Evolutionary conservation across 2,888 invertebrate genomes (phyloP), one percentile per base, ranked within the genome.

Genomic region (Venusia cambrica): DNA sequence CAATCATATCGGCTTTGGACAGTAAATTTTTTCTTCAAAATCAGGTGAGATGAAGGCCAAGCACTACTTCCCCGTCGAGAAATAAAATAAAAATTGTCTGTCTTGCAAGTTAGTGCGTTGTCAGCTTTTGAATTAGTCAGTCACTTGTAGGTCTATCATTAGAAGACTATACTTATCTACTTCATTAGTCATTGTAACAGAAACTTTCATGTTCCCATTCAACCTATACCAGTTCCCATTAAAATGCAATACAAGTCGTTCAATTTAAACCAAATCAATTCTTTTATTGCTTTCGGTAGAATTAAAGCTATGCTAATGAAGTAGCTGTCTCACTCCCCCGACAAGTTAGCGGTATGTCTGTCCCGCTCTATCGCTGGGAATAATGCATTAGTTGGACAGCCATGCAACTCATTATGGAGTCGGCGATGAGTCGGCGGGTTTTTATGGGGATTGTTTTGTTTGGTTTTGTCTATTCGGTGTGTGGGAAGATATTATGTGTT

Each of bases 361-460:
- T 58, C 58, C 30, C 53, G 31, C 29, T 48, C 54, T 22, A 38
- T 21, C 38, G 16, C 22, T 43, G 54, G 59, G 58, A 62, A 64
- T 63, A 54, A 61, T 57, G 53, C 45, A 58, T 57, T 53, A 57
- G 47, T 47, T 41, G 38, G 49, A 51, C 48, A 45, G 59, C 51
- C 48, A 51, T 54, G 57, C 57, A 56, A 58, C 53, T 62, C 56
- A 62, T 60, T 61, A 55, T 41, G 46, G 38, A 45, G 34, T 62
- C 52, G 37, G 37, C 36, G 40, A 33, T 46, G 42, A 46, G 41
- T 40, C 29, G 36, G 33, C 30, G 42, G 28, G 45, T 45, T 48
- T 45, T 48, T 48, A 38, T 49, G 44, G 45, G 39, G 41, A 49
- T 49, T 35, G 39, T 42, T 45, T 28, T 44, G 34, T 36, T 3